Evolutionary conservation across 2,888 invertebrate genomes (phyloP).

Genomic region (Latheticus oryzae): DNA sequence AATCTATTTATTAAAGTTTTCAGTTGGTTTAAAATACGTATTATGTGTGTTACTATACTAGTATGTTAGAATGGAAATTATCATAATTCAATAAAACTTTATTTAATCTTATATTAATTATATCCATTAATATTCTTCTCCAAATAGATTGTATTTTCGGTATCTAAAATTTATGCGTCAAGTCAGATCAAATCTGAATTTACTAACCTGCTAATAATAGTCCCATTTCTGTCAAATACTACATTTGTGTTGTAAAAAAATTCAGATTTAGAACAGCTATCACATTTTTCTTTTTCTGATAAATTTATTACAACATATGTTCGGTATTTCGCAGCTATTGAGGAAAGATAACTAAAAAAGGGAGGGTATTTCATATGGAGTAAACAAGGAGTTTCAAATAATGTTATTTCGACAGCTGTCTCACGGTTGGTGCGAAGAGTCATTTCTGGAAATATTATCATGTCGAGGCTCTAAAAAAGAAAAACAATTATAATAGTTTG

Average conservation of each 20-base stretch:
- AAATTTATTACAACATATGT: slow-evolving; percentile 80
- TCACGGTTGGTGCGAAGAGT: slow-evolving; percentile 66
- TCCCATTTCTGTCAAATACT: slow-evolving; percentile 79
- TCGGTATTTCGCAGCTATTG: slow-evolving; percentile 69
- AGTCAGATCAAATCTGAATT: too few relatives aligned
- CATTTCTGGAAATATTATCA: slow-evolving; percentile 83
- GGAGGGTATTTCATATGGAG: slow-evolving; percentile 54
- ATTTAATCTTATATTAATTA: too few relatives aligned
- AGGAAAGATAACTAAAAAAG: slow-evolving; percentile 72
- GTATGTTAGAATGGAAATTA: too few relatives aligned
- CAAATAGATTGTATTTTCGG: too few relatives aligned
- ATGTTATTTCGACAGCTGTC: slow-evolving; percentile 56
- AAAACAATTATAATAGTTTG: background rate
- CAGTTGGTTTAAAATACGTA: too few relatives aligned
- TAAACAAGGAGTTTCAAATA: slow-evolving; percentile 58
- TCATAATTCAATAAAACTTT: too few relatives aligned
- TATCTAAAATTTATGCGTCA: too few relatives aligned
- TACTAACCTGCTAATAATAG: slow-evolving; percentile 77
- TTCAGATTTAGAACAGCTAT: too few relatives aligned
- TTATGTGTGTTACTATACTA: too few relatives aligned
- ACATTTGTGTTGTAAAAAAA: slow-evolving; percentile 82
- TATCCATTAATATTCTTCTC: too few relatives aligned
- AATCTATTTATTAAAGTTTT: too few relatives aligned
- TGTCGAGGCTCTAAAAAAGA: slow-evolving; percentile 72
- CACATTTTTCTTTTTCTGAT: slow-evolving; percentile 73